Base-by-base conservation (phyloP, 2,888 invertebrate genomes). In the Ophioninae sp. region DNA sequence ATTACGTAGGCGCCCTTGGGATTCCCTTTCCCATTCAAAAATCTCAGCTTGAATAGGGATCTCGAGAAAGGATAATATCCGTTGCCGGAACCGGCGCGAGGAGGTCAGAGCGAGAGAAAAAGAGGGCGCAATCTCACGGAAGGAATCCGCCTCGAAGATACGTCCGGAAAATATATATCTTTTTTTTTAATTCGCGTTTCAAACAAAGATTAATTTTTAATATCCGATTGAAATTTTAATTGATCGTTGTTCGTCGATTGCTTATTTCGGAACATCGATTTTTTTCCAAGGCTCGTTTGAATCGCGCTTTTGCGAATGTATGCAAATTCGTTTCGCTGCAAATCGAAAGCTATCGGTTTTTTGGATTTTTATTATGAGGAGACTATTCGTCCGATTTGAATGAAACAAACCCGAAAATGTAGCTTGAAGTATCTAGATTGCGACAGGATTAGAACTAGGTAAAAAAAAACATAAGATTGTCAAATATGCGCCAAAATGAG, bases 1-100 rank as follows among this genome's bases (percentile, higher is more conserved):
- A 90, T 91, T 91, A 91, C 91, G 89, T 90, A 89, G 91, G 90
- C 88, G 90, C 91, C 90, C 90, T 89, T 89, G 87, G 90, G 90
- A 88, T 86, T 86, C 86, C 81, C 88, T 51, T 23, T 44, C 68
- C 89, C 88, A 89, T 90, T 88, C 13, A 90, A 88, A 84, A 83
- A 87, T 87, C 84, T 72, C 73, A 81, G 64, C 85, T 86, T 89
- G 87, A 87, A 89, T 89, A 86, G 89, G 83, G 59, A 81, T 67
- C 87, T 84, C 87, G 85, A 81, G 20, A 87, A 89, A 90, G 88
- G 88, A 90, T 88, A 86, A 83, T 81, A 83, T 83, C 78, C 83
- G 78, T 51, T 86, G 22, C 75, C 41, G 75, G 68, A 72, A 71
- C 20, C 64, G 51, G 67, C 59, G 41, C 63, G 56, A 59, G 63